A percentile compares a stretch with the other conserved stretches of the same genome.
phyloP scores from a whole-genome alignment of 1,140 invertebrate species.

The Zaprionus capensis region DNA sequence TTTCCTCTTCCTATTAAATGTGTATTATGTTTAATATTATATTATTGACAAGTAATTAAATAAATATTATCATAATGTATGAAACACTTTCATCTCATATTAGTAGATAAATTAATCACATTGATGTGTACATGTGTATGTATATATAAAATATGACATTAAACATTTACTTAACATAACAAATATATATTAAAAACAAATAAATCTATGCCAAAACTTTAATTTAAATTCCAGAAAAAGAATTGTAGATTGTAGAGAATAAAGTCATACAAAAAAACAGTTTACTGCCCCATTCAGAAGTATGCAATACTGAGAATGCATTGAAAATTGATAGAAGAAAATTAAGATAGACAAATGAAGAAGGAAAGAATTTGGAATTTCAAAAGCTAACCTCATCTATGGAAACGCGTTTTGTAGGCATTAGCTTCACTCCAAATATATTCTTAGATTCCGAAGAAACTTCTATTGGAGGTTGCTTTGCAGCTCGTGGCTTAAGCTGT shows the following conservation, averaged over 20 bases:
- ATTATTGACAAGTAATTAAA: neutral
- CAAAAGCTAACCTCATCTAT: conserved; percentile 3
- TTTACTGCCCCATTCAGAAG: neutral
- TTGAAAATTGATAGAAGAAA: neutral
- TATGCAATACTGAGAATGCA: too few relatives aligned
- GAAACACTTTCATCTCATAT: neutral
- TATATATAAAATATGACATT: neutral
- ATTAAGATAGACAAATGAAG: neutral
- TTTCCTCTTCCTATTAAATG: neutral
- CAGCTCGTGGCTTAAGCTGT: conserved; percentile 26
- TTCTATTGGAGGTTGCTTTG: conserved; percentile 19
- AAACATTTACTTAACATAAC: neutral
- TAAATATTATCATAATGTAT: neutral
- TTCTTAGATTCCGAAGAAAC: conserved; percentile 36
- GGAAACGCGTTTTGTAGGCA: conserved; percentile 41
- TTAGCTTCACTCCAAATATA: conserved; percentile 63
- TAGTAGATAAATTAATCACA: neutral
- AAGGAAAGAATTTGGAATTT: neutral
- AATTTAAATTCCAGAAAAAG: too few relatives aligned
- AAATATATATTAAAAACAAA: neutral
- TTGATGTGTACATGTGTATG: neutral
- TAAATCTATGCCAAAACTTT: neutral
- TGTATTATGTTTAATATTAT: neutral
- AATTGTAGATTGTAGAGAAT: neutral
- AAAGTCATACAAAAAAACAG: neutral